These are phyloP conservation scores for Phytoseiulus persimilis DNA, from an alignment of 2,888 invertebrate genomes.

Conservation along the genomic window DNA sequence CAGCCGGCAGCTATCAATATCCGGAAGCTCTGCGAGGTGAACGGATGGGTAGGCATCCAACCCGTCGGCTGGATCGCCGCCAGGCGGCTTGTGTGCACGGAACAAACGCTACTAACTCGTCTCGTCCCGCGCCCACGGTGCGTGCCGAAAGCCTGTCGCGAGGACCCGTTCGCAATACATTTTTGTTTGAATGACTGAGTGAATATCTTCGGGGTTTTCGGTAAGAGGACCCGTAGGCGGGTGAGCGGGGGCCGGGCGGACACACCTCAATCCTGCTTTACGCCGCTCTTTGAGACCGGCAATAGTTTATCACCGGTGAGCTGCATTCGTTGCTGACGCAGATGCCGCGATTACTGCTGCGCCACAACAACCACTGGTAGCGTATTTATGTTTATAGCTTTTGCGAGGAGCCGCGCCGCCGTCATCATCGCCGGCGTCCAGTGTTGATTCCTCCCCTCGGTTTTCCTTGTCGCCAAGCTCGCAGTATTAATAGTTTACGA, in stretches of 20 bases:
- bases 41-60: not conserved
- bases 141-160: not conserved
- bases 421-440: not conserved
- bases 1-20: conserved; percentile 36
- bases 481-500: not conserved
- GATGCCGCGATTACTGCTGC: not conserved
- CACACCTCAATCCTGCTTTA: conserved; percentile 6
- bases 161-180: not conserved
- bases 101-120: conserved; percentile 5
- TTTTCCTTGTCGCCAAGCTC: not conserved
- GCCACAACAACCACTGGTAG: not conserved
- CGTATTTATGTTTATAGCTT: conserved; percentile 36
- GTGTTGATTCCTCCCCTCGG: not conserved
- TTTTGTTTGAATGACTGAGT: not conserved
- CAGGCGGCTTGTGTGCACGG: not conserved
- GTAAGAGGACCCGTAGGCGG: too few species aligned
- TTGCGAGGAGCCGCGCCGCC: not conserved
- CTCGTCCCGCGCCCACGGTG: not conserved
- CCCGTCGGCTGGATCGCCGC: not conserved
- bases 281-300: not conserved
- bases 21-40: not conserved
- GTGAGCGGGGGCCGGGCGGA: not conserved
- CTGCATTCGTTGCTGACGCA: not conserved
- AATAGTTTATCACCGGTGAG: conserved; percentile 18
- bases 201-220: too few species aligned